Conservation (phyloP, 2,888 invertebrate species). For the Oegoconia quadripuncta region DNA sequence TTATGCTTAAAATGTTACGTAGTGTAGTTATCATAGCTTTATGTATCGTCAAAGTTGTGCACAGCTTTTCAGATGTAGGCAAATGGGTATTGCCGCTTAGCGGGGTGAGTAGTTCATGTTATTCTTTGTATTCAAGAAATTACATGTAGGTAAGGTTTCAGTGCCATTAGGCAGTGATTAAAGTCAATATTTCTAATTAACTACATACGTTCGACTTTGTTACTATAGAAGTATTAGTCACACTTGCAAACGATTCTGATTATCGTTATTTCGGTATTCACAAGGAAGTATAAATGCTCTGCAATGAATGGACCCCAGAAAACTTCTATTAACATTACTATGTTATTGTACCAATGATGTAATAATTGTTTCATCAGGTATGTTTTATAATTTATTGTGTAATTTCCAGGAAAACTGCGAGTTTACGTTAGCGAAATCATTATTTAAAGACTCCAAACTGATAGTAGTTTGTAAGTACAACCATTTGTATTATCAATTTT, state of each 20-base stretch:
- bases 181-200: too few species aligned
- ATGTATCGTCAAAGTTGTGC: slow-evolving; percentile 45
- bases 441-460: slow-evolving; percentile 85
- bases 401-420: slow-evolving; percentile 64
- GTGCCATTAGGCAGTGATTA: too few species aligned
- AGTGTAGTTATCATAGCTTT: slow-evolving; percentile 46
- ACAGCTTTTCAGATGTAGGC: slow-evolving; percentile 81
- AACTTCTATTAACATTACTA: too few species aligned
- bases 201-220: too few species aligned
- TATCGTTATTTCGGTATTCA: too few species aligned
- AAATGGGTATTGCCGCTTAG: slow-evolving; percentile 82
- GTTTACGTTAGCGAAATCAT: slow-evolving; percentile 78
- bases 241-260: too few species aligned
- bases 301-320: too few species aligned
- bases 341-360: background rate
- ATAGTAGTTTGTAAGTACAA: slow-evolving; percentile 82
- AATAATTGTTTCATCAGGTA: background rate
- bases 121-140: slow-evolving; percentile 29
- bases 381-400: background rate
- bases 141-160: too few species aligned
- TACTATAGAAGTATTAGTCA: too few species aligned
- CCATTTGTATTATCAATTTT: background rate
- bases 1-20: slow-evolving; percentile 43
- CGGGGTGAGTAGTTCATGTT: slow-evolving; percentile 68
- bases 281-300: too few species aligned